Evolutionary conservation across 2,113 vertebrate genomes (phyloP).

Genomic region (Caloenas nicobarica): DNA sequence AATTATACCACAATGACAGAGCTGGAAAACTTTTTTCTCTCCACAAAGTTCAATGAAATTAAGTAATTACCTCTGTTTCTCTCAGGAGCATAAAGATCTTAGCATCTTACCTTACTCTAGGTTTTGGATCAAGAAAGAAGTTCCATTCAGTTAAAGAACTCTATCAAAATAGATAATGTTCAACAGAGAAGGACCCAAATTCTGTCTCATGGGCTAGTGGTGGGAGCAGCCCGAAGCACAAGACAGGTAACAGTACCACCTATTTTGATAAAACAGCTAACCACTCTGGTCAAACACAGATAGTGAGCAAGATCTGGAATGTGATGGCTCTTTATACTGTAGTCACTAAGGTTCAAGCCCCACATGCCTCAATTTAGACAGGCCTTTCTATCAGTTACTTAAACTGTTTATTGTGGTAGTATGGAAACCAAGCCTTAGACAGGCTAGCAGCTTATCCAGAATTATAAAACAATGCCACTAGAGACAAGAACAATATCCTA

Average conservation of each 20-base stretch:
- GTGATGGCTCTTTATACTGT: fast-evolving
- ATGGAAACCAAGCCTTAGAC: not conserved
- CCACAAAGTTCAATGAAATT: not conserved
- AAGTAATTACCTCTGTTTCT: not conserved
- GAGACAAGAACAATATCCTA: not conserved
- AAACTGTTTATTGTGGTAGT: not conserved
- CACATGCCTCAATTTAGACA: not conserved
- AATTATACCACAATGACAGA: not conserved
- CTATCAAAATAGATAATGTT: not conserved
- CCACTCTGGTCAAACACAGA: not conserved
- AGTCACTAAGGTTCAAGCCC: not conserved
- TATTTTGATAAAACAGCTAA: not conserved
- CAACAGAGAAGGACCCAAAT: not conserved
- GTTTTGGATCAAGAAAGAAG: not conserved
- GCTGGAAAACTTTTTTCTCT: not conserved
- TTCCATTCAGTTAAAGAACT: not conserved
- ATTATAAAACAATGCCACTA: not conserved
- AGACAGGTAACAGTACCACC: not conserved
- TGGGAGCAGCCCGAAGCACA: not conserved
- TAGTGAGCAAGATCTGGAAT: not conserved
- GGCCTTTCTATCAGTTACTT: not conserved
- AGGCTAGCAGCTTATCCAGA: not conserved
- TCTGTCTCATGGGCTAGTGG: fast-evolving
- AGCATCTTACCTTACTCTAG: not conserved
- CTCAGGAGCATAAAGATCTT: not conserved